Evolutionary conservation across 1,140 invertebrate genomes (phyloP).

Genomic region (Drosophila obscura): DNA sequence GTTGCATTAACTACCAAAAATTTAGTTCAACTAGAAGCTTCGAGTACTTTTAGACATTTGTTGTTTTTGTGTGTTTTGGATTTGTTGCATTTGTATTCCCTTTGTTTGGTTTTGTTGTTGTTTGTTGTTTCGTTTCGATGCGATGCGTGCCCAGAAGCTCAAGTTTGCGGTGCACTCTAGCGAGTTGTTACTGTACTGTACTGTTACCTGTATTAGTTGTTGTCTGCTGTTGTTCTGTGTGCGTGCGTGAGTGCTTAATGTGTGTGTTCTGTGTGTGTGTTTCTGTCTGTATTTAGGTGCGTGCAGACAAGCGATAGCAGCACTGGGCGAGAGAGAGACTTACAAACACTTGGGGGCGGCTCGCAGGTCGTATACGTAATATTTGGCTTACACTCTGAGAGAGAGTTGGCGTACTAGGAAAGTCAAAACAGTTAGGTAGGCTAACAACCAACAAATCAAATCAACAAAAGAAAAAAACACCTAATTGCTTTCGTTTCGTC

Average conservation of each 20-base stretch:
- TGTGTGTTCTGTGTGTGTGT: constrained; percentile 15
- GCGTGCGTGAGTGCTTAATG: constrained; percentile 11
- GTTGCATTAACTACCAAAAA: constrained; percentile 47
- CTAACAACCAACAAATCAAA: constrained; percentile 10
- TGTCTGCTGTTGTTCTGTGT: constrained; percentile 12
- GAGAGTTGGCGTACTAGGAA: constrained; percentile 50
- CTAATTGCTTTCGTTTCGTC: constrained; percentile 37
- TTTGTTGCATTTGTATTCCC: constrained; percentile 37
- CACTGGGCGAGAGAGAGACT: constrained; percentile 54
- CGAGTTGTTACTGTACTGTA: constrained; percentile 54
- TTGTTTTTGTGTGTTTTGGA: constrained; percentile 20
- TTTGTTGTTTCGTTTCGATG: constrained; percentile 18
- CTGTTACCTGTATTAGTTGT: constrained; percentile 37
- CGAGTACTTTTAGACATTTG: constrained; percentile 27
- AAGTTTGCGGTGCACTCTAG: constrained; percentile 65
- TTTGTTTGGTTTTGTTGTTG: constrained; percentile 39
- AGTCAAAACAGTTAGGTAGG: constrained; percentile 46
- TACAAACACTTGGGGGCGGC: constrained; percentile 68
- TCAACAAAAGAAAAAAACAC: constrained; percentile 28
- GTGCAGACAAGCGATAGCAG: constrained; percentile 69
- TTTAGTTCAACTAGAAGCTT: constrained; percentile 49
- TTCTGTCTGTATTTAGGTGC: constrained; percentile 44
- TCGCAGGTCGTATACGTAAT: constrained; percentile 73
- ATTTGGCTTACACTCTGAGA: constrained; percentile 74
- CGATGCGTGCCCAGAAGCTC: constrained; percentile 63